A percentile compares a stretch with the other conserved stretches of the same genome.
Evolutionary conservation across 2,113 vertebrate species (phyloP).

Genomic region (Chloropsis hardwickii): DNA sequence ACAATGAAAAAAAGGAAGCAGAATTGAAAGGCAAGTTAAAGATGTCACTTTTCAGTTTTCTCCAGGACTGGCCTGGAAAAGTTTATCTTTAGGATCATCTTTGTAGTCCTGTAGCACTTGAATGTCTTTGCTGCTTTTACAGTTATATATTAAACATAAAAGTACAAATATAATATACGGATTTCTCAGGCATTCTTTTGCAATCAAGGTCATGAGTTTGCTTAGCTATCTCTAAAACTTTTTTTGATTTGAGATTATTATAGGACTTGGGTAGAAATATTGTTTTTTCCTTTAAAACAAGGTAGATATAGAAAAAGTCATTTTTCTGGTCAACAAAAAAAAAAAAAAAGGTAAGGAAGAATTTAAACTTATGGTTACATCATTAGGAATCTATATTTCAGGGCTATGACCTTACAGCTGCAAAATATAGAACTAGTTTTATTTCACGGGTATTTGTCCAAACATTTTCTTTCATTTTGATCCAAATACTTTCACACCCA

Average conservation of each 20-base stretch:
- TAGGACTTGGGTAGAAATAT: not conserved
- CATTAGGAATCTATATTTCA: constrained; percentile 44
- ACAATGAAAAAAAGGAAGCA: not conserved
- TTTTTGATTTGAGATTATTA: not conserved
- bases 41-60: not conserved
- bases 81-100: not conserved
- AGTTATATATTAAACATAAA: not conserved
- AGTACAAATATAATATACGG: not conserved
- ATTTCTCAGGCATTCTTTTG: not conserved
- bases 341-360: not conserved
- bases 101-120: not conserved
- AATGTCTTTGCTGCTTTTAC: not conserved
- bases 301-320: not conserved
- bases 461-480: constrained; percentile 69
- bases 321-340: not conserved
- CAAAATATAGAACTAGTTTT: constrained; percentile 55
- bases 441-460: constrained; percentile 55
- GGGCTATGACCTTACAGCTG: constrained; percentile 26
- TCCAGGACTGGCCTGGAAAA: not conserved
- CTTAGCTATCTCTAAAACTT: not conserved
- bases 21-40: not conserved
- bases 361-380: constrained; percentile 30
- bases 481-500: constrained; percentile 66
- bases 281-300: not conserved
- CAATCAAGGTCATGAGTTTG: not conserved